Evolutionary conservation across 2,797 vertebrate species (phyloP), one percentile per base, ranked within the genome.

Genomic region (Schizopygopsis pylzovi): DNA sequence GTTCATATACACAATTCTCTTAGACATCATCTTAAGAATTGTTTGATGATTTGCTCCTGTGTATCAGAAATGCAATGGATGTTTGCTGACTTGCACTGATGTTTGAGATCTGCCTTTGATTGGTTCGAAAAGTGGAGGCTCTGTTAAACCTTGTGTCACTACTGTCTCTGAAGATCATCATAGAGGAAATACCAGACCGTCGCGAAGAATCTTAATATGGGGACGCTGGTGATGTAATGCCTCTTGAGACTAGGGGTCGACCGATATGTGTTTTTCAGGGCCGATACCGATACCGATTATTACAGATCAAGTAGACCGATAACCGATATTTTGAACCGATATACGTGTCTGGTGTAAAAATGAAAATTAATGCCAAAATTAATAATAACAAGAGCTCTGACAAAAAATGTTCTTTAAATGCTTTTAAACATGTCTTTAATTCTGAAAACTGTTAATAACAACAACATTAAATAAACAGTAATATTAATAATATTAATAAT

Each of bases 161-260:
- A 59, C 9, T 4, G 41, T 61, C 45, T 84, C 67, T 79, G 65
- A 59, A 75, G 81, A 61, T 20, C 16, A 25, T 85, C 43, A 54
- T 13, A 70, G 79, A 84, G 72, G 81, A 88, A 87, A 86, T 86
- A 77, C 72, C 81, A 82, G 49, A 22, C 45, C 22, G 12, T 77
- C 4, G 22, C 82, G 41, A 5, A 76, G 49, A 63, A 68, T 80
- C 54, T 28, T 33, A 83, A 82, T 67, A 56, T 73, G 37, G 49
- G 37, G 43, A 65, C 39, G 5, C 25, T 52, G 79, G 68, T 88
- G 85, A 87, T 88, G 75, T 87, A 79, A 87, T 81, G 49, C 43
- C 77, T 84, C 81, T 33, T 59, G 75, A 77, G 75, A 75, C 78
- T n/a, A n/a, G n/a, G n/a, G n/a, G n/a, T n/a, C n/a, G n/a, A n/a